Evolutionary conservation across 1,140 invertebrate genomes (phyloP).

Genomic region (Cydia amplana): DNA sequence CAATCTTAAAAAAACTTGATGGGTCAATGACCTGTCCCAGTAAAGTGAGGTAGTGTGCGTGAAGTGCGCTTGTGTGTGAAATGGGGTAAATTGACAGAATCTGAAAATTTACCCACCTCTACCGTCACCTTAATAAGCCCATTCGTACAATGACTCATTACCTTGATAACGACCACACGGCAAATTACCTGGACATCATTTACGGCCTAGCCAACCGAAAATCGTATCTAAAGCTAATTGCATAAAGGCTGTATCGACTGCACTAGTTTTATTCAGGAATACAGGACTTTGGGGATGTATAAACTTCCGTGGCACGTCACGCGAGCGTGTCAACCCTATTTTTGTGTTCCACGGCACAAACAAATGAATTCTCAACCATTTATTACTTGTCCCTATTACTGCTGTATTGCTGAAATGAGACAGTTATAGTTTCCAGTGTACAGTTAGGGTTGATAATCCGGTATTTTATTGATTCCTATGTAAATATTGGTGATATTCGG

Average conservation of each 20-base stretch:
- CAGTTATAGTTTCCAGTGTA: slow-evolving; percentile 48
- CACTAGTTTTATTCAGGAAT: slow-evolving; percentile 7
- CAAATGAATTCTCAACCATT: slow-evolving; percentile 53
- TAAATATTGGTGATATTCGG: slow-evolving; percentile 50
- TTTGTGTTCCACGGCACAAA: slow-evolving; percentile 58
- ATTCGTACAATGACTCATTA: slow-evolving; percentile 63
- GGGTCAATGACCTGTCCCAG: too few species aligned
- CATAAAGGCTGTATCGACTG: background rate
- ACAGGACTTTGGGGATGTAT: slow-evolving; percentile 39
- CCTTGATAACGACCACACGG: slow-evolving; percentile 53
- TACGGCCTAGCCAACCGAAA: background rate
- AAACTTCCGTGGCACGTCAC: slow-evolving; percentile 50
- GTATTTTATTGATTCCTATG: slow-evolving; percentile 60
- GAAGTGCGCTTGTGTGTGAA: too few species aligned
- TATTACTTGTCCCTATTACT: slow-evolving; percentile 47
- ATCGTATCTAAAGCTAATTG: background rate
- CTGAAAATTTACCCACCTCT: too few species aligned
- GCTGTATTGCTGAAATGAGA: slow-evolving; percentile 43
- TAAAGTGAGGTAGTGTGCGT: too few species aligned
- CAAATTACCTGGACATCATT: slow-evolving; percentile 30
- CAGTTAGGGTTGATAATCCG: slow-evolving; percentile 38
- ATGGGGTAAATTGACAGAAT: too few species aligned
- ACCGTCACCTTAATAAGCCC: slow-evolving; percentile 48
- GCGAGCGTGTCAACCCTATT: slow-evolving; percentile 55
- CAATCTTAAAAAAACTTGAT: too few species aligned